Evolutionary conservation across 1,140 invertebrate genomes (phyloP).

Genomic region (Drosophila tropicalis): DNA sequence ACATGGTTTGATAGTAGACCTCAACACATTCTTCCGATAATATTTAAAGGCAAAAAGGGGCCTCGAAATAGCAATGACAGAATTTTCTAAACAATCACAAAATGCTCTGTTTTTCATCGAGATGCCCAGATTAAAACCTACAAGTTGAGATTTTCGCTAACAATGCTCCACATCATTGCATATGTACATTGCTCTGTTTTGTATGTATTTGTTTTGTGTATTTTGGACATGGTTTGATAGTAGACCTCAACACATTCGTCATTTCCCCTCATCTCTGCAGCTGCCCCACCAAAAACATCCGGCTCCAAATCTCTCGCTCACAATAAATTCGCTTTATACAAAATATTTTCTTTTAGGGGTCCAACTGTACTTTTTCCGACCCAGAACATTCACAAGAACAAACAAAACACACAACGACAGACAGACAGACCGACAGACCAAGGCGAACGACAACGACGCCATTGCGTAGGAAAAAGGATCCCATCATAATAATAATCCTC

Average conservation of each 20-base stretch:
- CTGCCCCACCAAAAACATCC: neutral
- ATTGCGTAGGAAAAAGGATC: slow-evolving; percentile 64
- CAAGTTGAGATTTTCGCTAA: slow-evolving; percentile 73
- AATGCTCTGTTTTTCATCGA: slow-evolving; percentile 4
- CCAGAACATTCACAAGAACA: slow-evolving; percentile 20
- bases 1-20: slow-evolving; percentile 78
- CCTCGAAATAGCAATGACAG: neutral
- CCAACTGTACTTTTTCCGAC: slow-evolving; percentile 71
- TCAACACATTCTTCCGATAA: slow-evolving; percentile 48
- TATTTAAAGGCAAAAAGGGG: too few species aligned
- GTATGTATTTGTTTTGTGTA: slow-evolving; percentile 3
- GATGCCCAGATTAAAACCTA: slow-evolving; percentile 40
- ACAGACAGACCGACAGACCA: too few species aligned
- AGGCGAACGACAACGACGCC: slow-evolving; percentile 15
- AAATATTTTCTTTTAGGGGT: slow-evolving; percentile 41
- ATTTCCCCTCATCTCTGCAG: slow-evolving; percentile 2
- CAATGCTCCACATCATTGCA: slow-evolving; percentile 46
- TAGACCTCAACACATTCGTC: slow-evolving; percentile 67
- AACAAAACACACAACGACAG: slow-evolving; percentile 11
- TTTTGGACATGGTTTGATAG: slow-evolving; percentile 74
- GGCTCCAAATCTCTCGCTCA: neutral
- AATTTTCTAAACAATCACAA: neutral
- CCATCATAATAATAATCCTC: slow-evolving; percentile 80
- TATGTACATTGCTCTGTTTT: neutral
- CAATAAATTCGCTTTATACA: neutral